phyloP scores from a whole-genome alignment of 2,113 vertebrate species.

The Andinoacara biseriatus region DNA sequence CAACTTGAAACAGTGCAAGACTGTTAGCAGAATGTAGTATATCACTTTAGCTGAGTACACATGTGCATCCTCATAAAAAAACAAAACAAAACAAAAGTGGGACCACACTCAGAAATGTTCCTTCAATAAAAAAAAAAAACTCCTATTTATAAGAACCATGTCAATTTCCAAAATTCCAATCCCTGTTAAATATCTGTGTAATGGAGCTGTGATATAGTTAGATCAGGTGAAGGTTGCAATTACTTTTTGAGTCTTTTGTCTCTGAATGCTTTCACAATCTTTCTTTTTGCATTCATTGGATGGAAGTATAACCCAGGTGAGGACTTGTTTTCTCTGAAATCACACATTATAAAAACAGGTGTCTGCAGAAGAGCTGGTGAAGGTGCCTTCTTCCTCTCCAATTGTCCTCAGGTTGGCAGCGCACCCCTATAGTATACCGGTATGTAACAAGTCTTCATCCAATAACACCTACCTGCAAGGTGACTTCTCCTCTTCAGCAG shows the following conservation, averaged over 20 bases:
- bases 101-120: background rate
- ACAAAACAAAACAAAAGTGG: background rate
- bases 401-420: conserved; percentile 80
- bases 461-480: conserved; percentile 81
- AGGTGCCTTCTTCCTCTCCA: background rate
- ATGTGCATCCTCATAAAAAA: background rate
- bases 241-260: background rate
- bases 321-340: conserved; percentile 30
- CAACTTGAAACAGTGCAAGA: background rate
- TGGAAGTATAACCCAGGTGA: conserved; percentile 61
- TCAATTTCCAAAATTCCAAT: background rate
- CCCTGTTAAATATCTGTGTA: background rate
- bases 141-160: background rate
- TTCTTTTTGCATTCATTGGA: conserved; percentile 58
- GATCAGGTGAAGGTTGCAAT: background rate
- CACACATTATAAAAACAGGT: background rate
- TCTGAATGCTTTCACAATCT: background rate
- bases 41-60: background rate
- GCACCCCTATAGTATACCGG: conserved; percentile 70
- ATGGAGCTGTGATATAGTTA: background rate
- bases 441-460: conserved; percentile 47
- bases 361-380: background rate
- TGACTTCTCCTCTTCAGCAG: conserved; percentile 90
- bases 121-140: background rate
- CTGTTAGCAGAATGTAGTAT: background rate